Conservation (phyloP, 1,140 invertebrate genomes). For the Drosophila pseudoobscura region DNA sequence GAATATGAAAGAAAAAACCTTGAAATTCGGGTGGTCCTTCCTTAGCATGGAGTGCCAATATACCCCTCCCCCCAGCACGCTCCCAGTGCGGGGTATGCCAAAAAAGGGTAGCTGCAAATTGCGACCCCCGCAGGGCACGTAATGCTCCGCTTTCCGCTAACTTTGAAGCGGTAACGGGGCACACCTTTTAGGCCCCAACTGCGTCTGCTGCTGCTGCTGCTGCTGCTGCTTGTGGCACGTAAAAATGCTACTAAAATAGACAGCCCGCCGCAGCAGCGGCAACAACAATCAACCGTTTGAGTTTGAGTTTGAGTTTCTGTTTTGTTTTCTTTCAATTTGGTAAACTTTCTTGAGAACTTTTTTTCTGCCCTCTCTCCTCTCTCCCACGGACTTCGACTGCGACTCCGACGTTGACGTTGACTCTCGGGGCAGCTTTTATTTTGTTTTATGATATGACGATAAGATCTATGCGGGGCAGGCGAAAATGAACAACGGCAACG, state of each 20-base stretch:
- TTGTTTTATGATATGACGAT: slow-evolving; percentile 71
- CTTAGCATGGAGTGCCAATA: background rate
- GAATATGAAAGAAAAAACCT: no score
- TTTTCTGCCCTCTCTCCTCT: slow-evolving; percentile 29
- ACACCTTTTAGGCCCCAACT: slow-evolving; percentile 56
- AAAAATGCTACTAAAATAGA: slow-evolving; percentile 72
- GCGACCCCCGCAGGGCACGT: slow-evolving; percentile 38
- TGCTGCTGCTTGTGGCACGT: slow-evolving; percentile 39
- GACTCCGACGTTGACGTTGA: no score
- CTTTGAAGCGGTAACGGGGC: slow-evolving; percentile 38
- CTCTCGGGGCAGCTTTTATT: slow-evolving; percentile 26
- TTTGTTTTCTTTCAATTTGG: slow-evolving; percentile 55
- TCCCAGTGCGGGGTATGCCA: background rate
- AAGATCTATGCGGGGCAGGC: slow-evolving; percentile 72
- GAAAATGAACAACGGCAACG: slow-evolving; percentile 48
- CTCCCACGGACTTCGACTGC: background rate
- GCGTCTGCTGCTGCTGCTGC: no score
- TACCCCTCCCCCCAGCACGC: background rate
- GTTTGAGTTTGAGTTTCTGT: slow-evolving; percentile 31
- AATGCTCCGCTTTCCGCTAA: slow-evolving; percentile 46
- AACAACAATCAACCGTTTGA: slow-evolving; percentile 50
- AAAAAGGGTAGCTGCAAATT: slow-evolving; percentile 33
- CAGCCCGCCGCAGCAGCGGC: slow-evolving; percentile 9
- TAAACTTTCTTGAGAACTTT: slow-evolving; percentile 74
- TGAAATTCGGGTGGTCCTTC: no score